Evolutionary conservation across 2,113 vertebrate genomes (phyloP).

Genomic region (Martes martes): DNA sequence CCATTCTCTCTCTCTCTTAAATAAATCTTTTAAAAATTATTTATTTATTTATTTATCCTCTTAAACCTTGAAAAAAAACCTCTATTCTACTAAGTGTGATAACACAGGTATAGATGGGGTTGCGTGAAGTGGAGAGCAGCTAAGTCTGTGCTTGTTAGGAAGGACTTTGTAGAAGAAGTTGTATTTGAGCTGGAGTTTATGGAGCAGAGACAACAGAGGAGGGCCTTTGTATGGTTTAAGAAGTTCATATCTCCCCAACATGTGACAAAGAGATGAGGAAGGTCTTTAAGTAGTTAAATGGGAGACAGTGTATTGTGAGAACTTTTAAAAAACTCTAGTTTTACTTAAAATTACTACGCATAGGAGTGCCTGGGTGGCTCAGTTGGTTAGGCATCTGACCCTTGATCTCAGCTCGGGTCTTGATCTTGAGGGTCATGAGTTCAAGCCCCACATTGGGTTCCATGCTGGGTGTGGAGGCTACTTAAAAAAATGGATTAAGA

Average conservation of each 20-base stretch:
- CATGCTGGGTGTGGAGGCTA: neutral
- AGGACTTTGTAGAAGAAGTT: neutral
- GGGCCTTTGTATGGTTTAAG: neutral
- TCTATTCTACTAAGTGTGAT: neutral
- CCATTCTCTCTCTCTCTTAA: neutral
- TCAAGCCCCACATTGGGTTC: neutral
- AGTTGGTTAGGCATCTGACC: neutral
- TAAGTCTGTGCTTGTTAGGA: neutral
- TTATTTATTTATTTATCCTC: neutral
- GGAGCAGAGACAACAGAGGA: neutral
- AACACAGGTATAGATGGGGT: too few species aligned
- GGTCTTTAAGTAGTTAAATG: neutral
- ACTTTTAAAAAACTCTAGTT: neutral
- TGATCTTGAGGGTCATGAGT: neutral
- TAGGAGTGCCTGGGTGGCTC: neutral
- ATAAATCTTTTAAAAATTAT: neutral
- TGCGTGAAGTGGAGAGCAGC: accelerated
- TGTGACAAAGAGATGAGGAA: too few species aligned
- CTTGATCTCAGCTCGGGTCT: neutral
- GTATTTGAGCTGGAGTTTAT: neutral
- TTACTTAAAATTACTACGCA: neutral
- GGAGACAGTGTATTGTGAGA: neutral
- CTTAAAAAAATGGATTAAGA: neutral
- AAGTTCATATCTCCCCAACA: neutral
- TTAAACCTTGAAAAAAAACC: neutral